Conservation (phyloP, 2,797 vertebrate genomes). For the Melanotaenia parkinsoni region DNA sequence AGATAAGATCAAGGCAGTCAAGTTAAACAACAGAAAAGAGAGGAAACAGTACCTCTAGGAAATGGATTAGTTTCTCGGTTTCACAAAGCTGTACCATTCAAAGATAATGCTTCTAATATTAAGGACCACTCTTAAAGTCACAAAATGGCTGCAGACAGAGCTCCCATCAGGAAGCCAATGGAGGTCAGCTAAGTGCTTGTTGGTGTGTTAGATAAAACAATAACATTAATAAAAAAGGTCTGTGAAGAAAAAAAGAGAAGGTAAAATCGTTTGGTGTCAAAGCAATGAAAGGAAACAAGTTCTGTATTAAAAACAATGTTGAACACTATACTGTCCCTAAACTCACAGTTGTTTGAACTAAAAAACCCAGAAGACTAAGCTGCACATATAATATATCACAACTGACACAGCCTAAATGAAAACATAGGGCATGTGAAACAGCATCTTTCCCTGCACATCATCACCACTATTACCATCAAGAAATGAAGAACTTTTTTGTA, state of each 20-base stretch:
- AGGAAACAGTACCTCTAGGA: slow-evolving; percentile 55
- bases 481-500: background rate
- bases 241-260: background rate
- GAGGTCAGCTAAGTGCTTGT: slow-evolving; percentile 47
- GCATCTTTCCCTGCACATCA: background rate
- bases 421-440: too few species aligned
- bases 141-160: slow-evolving; percentile 49
- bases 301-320: too few species aligned
- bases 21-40: slow-evolving; percentile 31
- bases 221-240: background rate
- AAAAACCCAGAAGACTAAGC: too few species aligned
- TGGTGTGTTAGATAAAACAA: slow-evolving; percentile 59
- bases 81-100: slow-evolving; percentile 68
- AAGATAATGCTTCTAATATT: slow-evolving; percentile 54
- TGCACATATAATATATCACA: slow-evolving; percentile 30
- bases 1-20: slow-evolving; percentile 39
- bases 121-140: slow-evolving; percentile 45
- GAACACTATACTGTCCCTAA: too few species aligned
- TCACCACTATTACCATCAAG: background rate
- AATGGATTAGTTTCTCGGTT: slow-evolving; percentile 59
- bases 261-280: background rate
- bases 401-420: slow-evolving; percentile 33
- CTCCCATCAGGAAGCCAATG: slow-evolving; percentile 65
- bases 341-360: too few species aligned
- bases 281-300: too few species aligned